Evolutionary conservation across 2,797 vertebrate genomes (phyloP).

Genomic region (Catamblyrhynchus diadema): DNA sequence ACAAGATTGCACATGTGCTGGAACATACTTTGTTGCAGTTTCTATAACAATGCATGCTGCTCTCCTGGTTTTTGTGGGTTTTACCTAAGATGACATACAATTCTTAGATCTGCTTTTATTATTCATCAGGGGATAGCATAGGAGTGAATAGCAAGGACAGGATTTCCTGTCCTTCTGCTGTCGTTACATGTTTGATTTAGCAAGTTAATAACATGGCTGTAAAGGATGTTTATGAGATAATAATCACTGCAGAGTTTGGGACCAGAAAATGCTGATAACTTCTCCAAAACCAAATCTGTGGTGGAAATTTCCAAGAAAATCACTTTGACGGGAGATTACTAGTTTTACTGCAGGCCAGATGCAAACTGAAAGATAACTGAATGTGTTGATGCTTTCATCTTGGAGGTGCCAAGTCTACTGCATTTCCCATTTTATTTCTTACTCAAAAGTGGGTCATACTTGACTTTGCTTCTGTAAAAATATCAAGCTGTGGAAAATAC

Average conservation of each 20-base stretch:
- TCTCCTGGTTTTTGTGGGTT: not conserved
- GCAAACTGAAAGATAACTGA: not conserved
- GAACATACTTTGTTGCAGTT: not conserved
- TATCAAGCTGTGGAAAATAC: not conserved
- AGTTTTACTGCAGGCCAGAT: not conserved
- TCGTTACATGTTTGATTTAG: not conserved
- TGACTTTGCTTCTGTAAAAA: not conserved
- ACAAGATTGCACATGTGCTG: not conserved
- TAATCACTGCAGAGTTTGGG: not conserved
- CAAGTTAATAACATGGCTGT: not conserved
- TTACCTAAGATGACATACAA: not conserved
- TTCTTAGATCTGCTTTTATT: not conserved
- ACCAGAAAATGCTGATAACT: not conserved
- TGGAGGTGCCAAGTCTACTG: not conserved
- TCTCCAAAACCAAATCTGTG: not conserved
- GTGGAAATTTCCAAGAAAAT: conserved; percentile 18
- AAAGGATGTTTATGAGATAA: not conserved
- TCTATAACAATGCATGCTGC: not conserved
- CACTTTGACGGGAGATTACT: not conserved
- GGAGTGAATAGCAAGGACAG: not conserved
- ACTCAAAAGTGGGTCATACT: not conserved
- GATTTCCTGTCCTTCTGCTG: not conserved
- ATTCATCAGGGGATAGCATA: not conserved
- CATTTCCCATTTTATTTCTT: not conserved
- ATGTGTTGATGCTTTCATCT: not conserved